A percentile compares a stretch with the other conserved stretches of the same genome.
Evolutionary conservation across 2,113 vertebrate genomes (phyloP).

Genomic region (Mastomys coucha): DNA sequence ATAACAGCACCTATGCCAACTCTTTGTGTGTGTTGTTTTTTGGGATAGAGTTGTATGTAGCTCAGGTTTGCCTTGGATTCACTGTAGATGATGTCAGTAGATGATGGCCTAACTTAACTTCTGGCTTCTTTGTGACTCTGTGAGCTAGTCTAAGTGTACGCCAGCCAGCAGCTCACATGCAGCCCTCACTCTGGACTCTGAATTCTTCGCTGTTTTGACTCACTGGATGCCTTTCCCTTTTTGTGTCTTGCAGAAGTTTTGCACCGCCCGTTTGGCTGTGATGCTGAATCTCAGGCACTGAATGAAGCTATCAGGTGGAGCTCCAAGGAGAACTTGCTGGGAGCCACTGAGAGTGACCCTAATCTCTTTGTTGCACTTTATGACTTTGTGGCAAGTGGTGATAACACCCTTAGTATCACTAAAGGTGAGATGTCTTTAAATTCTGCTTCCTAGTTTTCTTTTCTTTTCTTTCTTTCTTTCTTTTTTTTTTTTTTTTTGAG

Average conservation of each 20-base stretch:
- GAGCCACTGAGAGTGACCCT: conserved; percentile 97
- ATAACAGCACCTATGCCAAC: not conserved
- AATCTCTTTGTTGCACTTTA: conserved; percentile 99
- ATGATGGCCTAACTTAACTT: not conserved
- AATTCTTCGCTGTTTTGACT: not conserved
- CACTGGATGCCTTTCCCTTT: conserved; percentile 37
- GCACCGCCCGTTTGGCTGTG: conserved; percentile 94
- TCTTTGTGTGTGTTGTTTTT: not conserved
- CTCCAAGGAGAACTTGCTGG: conserved; percentile 98
- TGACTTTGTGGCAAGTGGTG: conserved; percentile 99
- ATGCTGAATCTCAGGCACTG: conserved; percentile 92
- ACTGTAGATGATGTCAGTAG: not conserved
- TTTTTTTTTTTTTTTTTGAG: too few relatives aligned
- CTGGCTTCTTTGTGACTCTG: not conserved
- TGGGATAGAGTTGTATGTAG: not conserved
- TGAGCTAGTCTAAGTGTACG: too few relatives aligned
- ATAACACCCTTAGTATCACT: conserved; percentile 99
- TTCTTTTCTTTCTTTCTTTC: too few relatives aligned
- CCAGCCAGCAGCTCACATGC: not conserved
- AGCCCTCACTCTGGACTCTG: rapidly evolving
- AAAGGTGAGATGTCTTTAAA: conserved; percentile 91
- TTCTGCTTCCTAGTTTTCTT: conserved; percentile 22
- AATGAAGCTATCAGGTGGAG: conserved; percentile 99
- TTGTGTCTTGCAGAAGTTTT: conserved; percentile 92
- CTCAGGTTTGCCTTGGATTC: not conserved